Percentiles rank a stretch among this genome's conserved stretches.
These are phyloP conservation scores for Todiramphus saurophagus DNA, from an alignment of 2,113 vertebrate species.

Conservation along the genomic window DNA sequence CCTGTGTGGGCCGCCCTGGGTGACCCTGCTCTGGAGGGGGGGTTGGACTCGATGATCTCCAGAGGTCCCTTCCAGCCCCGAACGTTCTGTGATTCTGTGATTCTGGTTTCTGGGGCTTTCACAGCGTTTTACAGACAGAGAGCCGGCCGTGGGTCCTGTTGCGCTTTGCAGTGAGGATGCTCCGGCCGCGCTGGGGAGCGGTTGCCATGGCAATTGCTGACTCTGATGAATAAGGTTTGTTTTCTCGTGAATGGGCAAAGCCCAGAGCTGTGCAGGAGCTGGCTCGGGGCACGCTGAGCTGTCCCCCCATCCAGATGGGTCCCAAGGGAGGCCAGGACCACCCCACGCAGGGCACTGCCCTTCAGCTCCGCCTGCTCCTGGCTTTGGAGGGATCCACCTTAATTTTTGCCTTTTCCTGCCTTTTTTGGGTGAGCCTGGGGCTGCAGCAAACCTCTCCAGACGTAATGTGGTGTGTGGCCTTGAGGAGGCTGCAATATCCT, in stretches of 20 bases:
- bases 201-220: neutral
- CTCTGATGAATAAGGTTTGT: neutral
- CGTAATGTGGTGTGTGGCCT: neutral
- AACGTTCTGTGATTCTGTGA: no score
- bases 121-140: rapidly evolving
- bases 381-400: neutral
- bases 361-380: neutral
- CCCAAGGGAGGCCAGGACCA: neutral
- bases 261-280: neutral
- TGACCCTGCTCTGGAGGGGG: no score
- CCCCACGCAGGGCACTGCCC: neutral
- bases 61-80: no score
- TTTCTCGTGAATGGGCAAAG: neutral
- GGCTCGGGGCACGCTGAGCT: neutral
- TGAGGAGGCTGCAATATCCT: neutral
- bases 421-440: neutral
- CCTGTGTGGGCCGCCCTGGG: no score
- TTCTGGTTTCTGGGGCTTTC: neutral
- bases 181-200: rapidly evolving
- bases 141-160: rapidly evolving
- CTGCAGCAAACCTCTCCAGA: neutral
- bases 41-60: no score
- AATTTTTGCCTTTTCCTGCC: neutral
- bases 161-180: neutral
- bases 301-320: neutral